These are phyloP conservation scores for Etheostoma cragini DNA, from an alignment of 2,113 vertebrate species.

Conservation along the genomic window DNA sequence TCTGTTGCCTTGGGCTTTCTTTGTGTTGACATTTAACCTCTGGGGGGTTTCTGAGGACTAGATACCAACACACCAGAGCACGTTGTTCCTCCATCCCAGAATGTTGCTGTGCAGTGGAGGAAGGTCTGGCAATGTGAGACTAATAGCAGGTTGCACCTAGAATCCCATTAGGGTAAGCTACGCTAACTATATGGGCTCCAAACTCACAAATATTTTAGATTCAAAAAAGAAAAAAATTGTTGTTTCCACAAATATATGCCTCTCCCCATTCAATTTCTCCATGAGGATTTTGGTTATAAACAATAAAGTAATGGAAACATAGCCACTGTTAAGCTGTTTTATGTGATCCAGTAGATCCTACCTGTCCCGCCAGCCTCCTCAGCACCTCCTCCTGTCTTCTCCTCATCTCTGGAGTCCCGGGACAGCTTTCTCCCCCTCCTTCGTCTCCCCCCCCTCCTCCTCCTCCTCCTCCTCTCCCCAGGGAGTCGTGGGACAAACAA, in stretches of 20 bases:
- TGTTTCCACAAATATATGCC: not conserved
- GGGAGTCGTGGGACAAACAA: conserved; percentile 86
- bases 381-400: conserved; percentile 93
- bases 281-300: too few species aligned
- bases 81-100: too few species aligned
- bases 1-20: too few species aligned
- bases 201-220: not conserved
- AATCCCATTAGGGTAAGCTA: not conserved
- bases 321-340: too few species aligned
- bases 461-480: conserved; percentile 71
- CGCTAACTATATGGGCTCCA: not conserved
- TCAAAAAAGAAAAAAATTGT: not conserved
- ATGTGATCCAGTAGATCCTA: conserved; percentile 56
- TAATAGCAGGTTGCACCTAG: not conserved
- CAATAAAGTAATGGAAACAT: too few species aligned
- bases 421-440: conserved; percentile 91
- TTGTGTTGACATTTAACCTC: too few species aligned
- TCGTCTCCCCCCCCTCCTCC: conserved; percentile 46
- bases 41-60: too few species aligned
- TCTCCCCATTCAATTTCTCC: not conserved
- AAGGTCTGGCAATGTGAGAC: too few species aligned
- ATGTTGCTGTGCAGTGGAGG: too few species aligned
- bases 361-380: conserved; percentile 93
- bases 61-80: too few species aligned
- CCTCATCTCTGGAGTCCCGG: conserved; percentile 94